Evolutionary conservation across 2,113 vertebrate genomes (phyloP).

Genomic region (Crotalus helleri): DNA sequence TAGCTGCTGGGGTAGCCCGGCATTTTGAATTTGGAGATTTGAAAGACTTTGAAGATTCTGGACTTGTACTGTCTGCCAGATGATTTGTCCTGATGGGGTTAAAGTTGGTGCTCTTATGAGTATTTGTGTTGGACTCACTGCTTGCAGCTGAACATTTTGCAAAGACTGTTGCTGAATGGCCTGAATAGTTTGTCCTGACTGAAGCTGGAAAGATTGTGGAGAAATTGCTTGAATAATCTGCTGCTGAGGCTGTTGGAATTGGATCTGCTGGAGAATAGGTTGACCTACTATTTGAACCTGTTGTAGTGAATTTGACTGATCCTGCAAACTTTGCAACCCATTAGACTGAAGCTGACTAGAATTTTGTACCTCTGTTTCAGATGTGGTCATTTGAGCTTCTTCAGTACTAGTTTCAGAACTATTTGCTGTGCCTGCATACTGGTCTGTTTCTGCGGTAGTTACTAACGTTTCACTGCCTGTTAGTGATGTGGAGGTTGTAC

Average conservation of each 20-base stretch:
- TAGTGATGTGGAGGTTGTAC: slow-evolving; percentile 71
- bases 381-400: slow-evolving; percentile 74
- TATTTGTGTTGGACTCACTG: slow-evolving; percentile 93
- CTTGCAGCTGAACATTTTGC: slow-evolving; percentile 86
- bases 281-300: slow-evolving; percentile 94
- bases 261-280: slow-evolving; percentile 92
- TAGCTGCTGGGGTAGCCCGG: slow-evolving; percentile 88
- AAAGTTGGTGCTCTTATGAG: slow-evolving; percentile 95
- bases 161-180: slow-evolving; percentile 87
- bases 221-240: slow-evolving; percentile 83
- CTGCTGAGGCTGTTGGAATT: slow-evolving; percentile 87
- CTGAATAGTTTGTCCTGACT: slow-evolving; percentile 85
- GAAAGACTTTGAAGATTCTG: slow-evolving; percentile 85
- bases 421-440: slow-evolving; percentile 73
- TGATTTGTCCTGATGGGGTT: slow-evolving; percentile 93
- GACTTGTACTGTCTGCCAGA: slow-evolving; percentile 97
- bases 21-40: slow-evolving; percentile 86
- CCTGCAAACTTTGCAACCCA: slow-evolving; percentile 83
- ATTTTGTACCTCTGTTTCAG: slow-evolving; percentile 76
- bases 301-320: slow-evolving; percentile 83
- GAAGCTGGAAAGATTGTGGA: slow-evolving; percentile 86
- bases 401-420: slow-evolving; percentile 74
- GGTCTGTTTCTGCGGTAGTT: slow-evolving; percentile 78
- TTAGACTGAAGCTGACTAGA: slow-evolving; percentile 86
- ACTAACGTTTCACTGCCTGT: slow-evolving; percentile 74